These are phyloP conservation scores for Hypanus sabinus DNA, from an alignment of 2,113 vertebrate genomes.

Conservation along the genomic window DNA sequence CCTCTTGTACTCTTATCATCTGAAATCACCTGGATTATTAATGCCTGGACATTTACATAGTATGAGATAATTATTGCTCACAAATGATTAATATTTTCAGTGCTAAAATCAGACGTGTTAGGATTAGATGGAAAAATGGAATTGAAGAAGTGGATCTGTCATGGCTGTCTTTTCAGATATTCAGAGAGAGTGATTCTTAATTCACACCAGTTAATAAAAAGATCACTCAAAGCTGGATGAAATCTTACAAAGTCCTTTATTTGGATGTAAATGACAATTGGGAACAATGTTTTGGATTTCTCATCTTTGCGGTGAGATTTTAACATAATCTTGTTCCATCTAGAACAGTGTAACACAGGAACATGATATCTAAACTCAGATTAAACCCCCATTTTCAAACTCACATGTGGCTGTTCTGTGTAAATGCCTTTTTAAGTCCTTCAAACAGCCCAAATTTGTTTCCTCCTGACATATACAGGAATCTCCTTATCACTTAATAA, in stretches of 20 bases:
- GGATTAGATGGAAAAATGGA: too few relatives aligned
- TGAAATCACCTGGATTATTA: not conserved
- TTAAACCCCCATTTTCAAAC: not conserved
- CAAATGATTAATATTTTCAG: not conserved
- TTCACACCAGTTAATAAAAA: not conserved
- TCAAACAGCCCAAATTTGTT: not conserved
- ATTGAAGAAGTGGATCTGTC: too few relatives aligned
- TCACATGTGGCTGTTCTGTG: not conserved
- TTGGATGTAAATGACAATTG: not conserved
- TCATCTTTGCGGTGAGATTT: not conserved
- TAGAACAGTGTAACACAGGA: too few relatives aligned
- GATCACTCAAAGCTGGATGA: not conserved
- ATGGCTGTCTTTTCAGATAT: too few relatives aligned
- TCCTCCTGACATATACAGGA: not conserved
- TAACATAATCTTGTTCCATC: too few relatives aligned
- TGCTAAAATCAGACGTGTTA: too few relatives aligned
- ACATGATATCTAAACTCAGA: too few relatives aligned
- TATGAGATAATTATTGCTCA: not conserved
- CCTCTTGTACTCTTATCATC: not conserved
- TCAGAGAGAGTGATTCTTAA: not conserved
- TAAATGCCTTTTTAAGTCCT: not conserved
- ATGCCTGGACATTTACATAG: not conserved
- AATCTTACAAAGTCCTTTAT: not conserved
- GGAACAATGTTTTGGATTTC: not conserved
- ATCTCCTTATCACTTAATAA: not conserved